Base-by-base conservation (phyloP, 2,888 invertebrate species). In the Xestobium rufovillosum region DNA sequence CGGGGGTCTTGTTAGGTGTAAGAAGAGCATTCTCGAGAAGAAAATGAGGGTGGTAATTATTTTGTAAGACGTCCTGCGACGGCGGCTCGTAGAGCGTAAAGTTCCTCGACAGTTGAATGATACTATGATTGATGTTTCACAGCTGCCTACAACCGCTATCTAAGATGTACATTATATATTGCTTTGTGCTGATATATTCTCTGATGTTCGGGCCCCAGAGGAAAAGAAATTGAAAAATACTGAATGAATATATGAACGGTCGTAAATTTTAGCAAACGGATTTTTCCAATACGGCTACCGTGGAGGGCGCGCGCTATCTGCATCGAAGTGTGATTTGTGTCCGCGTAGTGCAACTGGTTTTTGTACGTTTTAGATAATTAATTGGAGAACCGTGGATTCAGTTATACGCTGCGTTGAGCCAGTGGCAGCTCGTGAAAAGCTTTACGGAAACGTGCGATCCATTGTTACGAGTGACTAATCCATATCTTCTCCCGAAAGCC, bases 171-270 rank as follows among this genome's bases (percentile, higher is more conserved):
- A 53, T 57, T 52, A 55, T 55, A 55, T 54, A 56, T 57, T 53
- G 55, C 55, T 56, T 57, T 56, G 50, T 51, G 51, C 48, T 47
- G 51, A 55, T 54, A 53, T 56, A 56, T 57, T 54, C 50, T 47
- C 48, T 47, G 52, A 53, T 45, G 44, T n/a, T n/a, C n/a, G n/a
- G n/a, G n/a, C n/a, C n/a, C n/a, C 8, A 9, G 4, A 9, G 11
- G 28, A 10, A 40, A 52, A 55, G 54, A 57, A 58, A 59, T 59
- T 59, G 56, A 56, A 59, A 40, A 59, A 59, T 55, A 52, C 54
- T 50, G 56, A 55, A 58, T 57, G 59, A 59, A 59, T 60, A 58
- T 59, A 55, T 55, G 56, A 56, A 56, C 52, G 55, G 45, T 51
- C 56, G 54, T 59, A 58, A 59, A 57, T 59, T 55, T 53, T 41